Evolutionary conservation across 2,888 invertebrate species (phyloP).

Genomic region (Tromatobia lineatoria): DNA sequence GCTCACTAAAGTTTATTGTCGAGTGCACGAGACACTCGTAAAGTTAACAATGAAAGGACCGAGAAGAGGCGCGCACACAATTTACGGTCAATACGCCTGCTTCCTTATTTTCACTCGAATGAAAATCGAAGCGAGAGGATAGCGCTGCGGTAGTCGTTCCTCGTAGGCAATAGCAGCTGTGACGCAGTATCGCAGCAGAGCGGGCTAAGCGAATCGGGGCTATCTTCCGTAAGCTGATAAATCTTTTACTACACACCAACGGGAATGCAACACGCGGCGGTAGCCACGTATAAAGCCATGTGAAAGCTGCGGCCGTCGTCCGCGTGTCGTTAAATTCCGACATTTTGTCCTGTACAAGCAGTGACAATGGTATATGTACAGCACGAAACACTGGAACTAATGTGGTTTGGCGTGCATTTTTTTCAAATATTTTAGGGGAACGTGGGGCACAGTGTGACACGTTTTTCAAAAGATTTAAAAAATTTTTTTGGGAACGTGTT

Average conservation of each 20-base stretch:
- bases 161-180: constrained; percentile 26
- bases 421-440: too few species aligned
- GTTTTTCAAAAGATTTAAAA: too few species aligned
- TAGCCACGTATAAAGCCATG: constrained; percentile 22
- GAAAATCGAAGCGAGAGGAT: constrained; percentile 49
- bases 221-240: constrained; percentile 58
- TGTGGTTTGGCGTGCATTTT: too few species aligned
- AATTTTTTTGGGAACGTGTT: too few species aligned
- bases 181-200: neutral
- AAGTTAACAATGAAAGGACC: constrained; percentile 16
- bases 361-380: neutral
- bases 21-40: constrained; percentile 9
- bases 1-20: neutral
- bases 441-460: too few species aligned
- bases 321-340: constrained; percentile 46
- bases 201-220: constrained; percentile 21
- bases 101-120: constrained; percentile 25
- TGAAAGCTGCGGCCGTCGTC: neutral
- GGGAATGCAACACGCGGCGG: constrained; percentile 19
- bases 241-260: constrained; percentile 53
- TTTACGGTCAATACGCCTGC: constrained; percentile 15
- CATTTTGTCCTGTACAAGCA: constrained; percentile 20
- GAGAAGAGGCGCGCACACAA: neutral
- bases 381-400: neutral
- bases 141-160: constrained; percentile 23